Evolutionary conservation across 2,888 invertebrate genomes (phyloP).

Genomic region (Isoperla grammatica): DNA sequence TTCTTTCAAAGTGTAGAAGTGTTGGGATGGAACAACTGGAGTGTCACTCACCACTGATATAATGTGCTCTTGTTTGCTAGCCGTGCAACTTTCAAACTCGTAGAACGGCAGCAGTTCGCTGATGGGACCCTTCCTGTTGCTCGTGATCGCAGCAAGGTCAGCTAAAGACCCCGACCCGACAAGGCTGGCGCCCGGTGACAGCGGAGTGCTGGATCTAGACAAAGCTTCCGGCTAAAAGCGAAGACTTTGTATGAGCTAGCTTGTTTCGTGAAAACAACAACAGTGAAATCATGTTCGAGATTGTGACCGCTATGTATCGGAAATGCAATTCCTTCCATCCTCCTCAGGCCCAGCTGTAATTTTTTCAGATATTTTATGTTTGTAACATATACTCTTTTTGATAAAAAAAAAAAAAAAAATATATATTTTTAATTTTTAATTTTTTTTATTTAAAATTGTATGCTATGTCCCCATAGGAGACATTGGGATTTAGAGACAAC

Average conservation of each 20-base stretch:
- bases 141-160: constrained; percentile 47
- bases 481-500: too few relatives aligned
- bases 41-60: constrained; percentile 72
- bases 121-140: constrained; percentile 34
- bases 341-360: too few relatives aligned
- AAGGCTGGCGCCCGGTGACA: constrained; percentile 64
- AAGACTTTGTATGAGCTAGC: too few relatives aligned
- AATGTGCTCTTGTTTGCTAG: constrained; percentile 82
- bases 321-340: too few relatives aligned
- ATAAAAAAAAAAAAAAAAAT: neutral
- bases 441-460: neutral
- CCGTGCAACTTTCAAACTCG: constrained; percentile 79
- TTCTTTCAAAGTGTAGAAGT: too few relatives aligned
- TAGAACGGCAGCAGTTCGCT: constrained; percentile 60
- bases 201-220: constrained; percentile 77
- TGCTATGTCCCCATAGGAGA: too few relatives aligned
- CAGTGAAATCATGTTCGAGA: neutral
- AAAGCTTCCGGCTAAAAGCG: constrained; percentile 67
- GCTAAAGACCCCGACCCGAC: constrained; percentile 42
- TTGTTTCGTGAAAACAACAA: too few relatives aligned
- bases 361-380: too few relatives aligned
- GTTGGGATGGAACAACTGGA: too few relatives aligned
- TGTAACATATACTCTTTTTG: neutral
- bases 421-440: neutral
- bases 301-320: too few relatives aligned